These are phyloP conservation scores for Arctia plantaginis DNA, from an alignment of 2,888 invertebrate genomes.

Conservation along the genomic window DNA sequence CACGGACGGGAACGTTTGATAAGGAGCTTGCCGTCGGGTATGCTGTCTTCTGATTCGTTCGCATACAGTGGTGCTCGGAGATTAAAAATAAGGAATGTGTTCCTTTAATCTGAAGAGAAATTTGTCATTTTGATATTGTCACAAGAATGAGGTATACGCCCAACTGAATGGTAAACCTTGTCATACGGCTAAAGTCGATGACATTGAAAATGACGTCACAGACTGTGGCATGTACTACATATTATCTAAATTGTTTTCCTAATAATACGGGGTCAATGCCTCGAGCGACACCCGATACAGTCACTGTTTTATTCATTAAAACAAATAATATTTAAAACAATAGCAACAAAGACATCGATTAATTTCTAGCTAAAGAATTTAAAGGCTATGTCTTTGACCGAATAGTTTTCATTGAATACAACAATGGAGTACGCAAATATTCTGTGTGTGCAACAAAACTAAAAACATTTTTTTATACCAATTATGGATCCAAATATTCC, in stretches of 20 bases:
- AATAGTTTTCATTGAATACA: conserved; percentile 20
- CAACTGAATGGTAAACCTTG: conserved; percentile 17
- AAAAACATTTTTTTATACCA: not conserved
- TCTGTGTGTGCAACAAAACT: not conserved
- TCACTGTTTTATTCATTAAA: conserved; percentile 46
- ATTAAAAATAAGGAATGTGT: not conserved
- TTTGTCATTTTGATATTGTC: not conserved
- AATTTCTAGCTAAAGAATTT: conserved; percentile 38
- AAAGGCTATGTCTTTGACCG: conserved; percentile 33
- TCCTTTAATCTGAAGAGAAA: not conserved
- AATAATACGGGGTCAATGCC: conserved; percentile 58
- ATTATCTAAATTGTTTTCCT: conserved; percentile 58
- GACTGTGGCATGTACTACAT: conserved; percentile 42
- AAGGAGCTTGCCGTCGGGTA: not conserved
- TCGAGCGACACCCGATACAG: conserved; percentile 40
- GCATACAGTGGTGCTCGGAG: too few relatives aligned
- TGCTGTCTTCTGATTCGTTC: not conserved
- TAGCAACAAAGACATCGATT: conserved; percentile 49
- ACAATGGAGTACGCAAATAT: conserved; percentile 4
- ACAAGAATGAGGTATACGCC: conserved; percentile 8
- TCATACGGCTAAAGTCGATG: conserved; percentile 38
- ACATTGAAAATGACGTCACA: conserved; percentile 66
- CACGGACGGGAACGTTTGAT: not conserved
- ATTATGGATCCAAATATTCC: not conserved
- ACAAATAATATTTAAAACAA: conserved; percentile 52